Base-by-base conservation (phyloP, 1,140 invertebrate genomes). In the Carcinoscorpius rotundicauda region DNA sequence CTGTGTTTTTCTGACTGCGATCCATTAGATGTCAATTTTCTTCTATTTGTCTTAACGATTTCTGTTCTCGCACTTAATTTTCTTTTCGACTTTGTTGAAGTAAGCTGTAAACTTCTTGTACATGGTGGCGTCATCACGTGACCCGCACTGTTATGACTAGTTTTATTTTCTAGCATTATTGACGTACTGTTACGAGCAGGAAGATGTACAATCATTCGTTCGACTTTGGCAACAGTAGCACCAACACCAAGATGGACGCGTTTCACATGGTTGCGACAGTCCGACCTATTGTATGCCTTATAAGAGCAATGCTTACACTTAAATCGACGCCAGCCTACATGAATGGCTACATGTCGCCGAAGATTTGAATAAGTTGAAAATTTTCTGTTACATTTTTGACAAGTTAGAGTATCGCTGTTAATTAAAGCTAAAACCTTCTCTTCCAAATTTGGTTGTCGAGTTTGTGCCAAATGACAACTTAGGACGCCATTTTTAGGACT, bases 241-340 rank as follows among this genome's bases (percentile, higher is more conserved):
- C 64, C 63, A 56, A n/a, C 5, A 6, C 61, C 29, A 52, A 9
- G 9, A 53, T 79, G 78, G 4, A 66, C 61, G 50, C 73, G 65
- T 10, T 70, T 63, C 3, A 77, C 61, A 68, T 78, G 77, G 9
- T 65, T 70, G 58, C 71, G 72, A 64, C 73, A 75, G 55, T 77
- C 73, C 2, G 76, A 78, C 63, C 73, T 70, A 61, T 76, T 75
- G 63, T 76, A 78, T 57, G 74, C 70, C 51, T 72, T 73, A 66
- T 75, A 78, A 5, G 70, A 63, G 68, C 78, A 79, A 11, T 76
- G 61, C 50, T 75, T 76, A 64, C 78, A 79, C 62, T 76, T 75
- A 65, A 73, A 79, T 5, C 78, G 69, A n/a, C 72, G 73, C 76
- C 76, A 78, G 5, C 76, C 77, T 53, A 79, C 70, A 66, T 79